Evolutionary conservation across 2,113 vertebrate genomes (phyloP).

Genomic region (Rhinopomastus cyanomelas): DNA sequence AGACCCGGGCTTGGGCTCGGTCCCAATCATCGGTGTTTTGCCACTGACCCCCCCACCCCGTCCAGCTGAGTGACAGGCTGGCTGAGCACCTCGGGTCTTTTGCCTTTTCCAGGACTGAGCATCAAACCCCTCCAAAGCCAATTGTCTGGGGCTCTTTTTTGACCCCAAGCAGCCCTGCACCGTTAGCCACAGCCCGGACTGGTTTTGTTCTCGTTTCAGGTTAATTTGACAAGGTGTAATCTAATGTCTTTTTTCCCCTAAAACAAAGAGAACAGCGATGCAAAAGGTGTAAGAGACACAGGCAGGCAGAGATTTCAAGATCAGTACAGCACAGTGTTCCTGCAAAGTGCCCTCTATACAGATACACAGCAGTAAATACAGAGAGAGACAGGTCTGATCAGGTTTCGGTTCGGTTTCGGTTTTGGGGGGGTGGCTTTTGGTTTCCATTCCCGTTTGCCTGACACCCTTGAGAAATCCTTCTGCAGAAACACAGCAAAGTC

Average conservation of each 20-base stretch:
- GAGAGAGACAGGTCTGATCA: background rate
- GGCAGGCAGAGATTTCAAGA: slow-evolving; percentile 71
- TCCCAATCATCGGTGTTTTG: slow-evolving; percentile 17
- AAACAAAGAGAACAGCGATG: slow-evolving; percentile 74
- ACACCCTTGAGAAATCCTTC: slow-evolving; percentile 67
- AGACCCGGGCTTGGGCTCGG: slow-evolving; percentile 24
- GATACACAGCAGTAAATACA: slow-evolving; percentile 42
- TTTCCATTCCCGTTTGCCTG: slow-evolving; percentile 33
- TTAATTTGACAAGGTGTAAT: slow-evolving; percentile 80
- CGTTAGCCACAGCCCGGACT: background rate
- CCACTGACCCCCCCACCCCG: background rate
- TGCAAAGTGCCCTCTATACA: slow-evolving; percentile 75
- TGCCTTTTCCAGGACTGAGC: slow-evolving; percentile 1
- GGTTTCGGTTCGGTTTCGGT: background rate
- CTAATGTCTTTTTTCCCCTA: slow-evolving; percentile 66
- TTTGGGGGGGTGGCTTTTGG: slow-evolving; percentile 37
- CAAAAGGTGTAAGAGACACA: slow-evolving; percentile 75
- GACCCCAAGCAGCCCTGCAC: background rate
- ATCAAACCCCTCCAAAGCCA: slow-evolving; percentile 6
- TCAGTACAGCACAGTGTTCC: slow-evolving; percentile 89
- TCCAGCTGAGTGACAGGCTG: slow-evolving; percentile 68
- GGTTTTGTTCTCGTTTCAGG: background rate
- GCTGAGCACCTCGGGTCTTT: slow-evolving; percentile 61
- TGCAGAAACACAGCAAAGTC: slow-evolving; percentile 70
- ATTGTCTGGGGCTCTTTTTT: background rate